These are phyloP conservation scores for Lacerta bilineata DNA, from an alignment of 2,797 vertebrate species.

Conservation along the genomic window DNA sequence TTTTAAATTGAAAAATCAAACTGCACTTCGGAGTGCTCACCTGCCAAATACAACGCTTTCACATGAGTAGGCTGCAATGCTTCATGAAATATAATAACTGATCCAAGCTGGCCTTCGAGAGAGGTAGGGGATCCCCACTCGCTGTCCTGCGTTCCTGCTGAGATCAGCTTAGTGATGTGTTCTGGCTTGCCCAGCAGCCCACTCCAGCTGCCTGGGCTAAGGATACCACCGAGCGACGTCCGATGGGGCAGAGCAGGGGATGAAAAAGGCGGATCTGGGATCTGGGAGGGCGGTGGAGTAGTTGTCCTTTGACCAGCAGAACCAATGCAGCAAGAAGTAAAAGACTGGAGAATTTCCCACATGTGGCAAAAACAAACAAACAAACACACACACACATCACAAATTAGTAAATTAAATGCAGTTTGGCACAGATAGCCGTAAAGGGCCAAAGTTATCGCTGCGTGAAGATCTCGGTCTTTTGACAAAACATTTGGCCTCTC, in stretches of 20 bases:
- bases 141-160: slow-evolving; percentile 97
- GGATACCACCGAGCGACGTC: slow-evolving; percentile 90
- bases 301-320: slow-evolving; percentile 97
- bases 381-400: neutral
- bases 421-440: neutral
- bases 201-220: slow-evolving; percentile 88
- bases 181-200: slow-evolving; percentile 90
- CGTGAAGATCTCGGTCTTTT: neutral
- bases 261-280: slow-evolving; percentile 94
- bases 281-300: slow-evolving; percentile 96
- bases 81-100: slow-evolving; percentile 93
- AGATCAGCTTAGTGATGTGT: slow-evolving; percentile 93
- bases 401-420: neutral
- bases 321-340: slow-evolving; percentile 96
- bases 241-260: slow-evolving; percentile 84
- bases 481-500: neutral
- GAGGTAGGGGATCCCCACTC: slow-evolving; percentile 98
- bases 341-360: slow-evolving; percentile 82
- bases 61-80: slow-evolving; percentile 88
- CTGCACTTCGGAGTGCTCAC: slow-evolving; percentile 71
- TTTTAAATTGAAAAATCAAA: neutral
- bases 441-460: neutral
- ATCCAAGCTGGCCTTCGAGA: slow-evolving; percentile 93
- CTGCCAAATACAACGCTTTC: slow-evolving; percentile 92
- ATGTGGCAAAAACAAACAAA: slow-evolving; percentile 48